A percentile compares a stretch with the other conserved stretches of the same genome.
Evolutionary conservation across 1,140 invertebrate genomes (phyloP).

Genomic region (Scylla paramamosain): DNA sequence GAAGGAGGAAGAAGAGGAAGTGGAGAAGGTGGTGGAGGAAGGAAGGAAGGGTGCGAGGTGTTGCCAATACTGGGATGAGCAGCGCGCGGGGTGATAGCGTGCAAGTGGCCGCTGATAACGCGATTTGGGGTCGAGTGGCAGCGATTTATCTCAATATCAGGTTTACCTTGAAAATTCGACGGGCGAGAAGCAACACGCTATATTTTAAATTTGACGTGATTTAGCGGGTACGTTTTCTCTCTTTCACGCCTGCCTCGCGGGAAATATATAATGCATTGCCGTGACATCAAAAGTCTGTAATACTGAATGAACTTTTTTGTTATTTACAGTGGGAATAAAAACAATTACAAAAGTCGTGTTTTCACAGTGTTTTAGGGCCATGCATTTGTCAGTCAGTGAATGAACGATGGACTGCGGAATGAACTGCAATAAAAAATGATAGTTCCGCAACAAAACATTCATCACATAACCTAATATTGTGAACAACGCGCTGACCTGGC

Average conservation of each 20-base stretch:
- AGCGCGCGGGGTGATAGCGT: no score
- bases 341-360: background rate
- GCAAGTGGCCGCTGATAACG: background rate
- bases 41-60: background rate
- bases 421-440: background rate
- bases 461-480: no score
- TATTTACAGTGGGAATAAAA: background rate
- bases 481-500: no score
- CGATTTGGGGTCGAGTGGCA: no score
- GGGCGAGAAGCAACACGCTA: background rate
- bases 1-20: background rate
- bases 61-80: no score
- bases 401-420: background rate
- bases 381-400: background rate
- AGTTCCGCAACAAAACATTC: background rate
- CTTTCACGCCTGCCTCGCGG: background rate
- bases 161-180: background rate
- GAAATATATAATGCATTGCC: background rate
- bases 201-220: background rate
- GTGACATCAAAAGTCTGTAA: background rate
- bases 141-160: background rate
- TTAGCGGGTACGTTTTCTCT: background rate
- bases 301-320: background rate
- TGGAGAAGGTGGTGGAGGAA: background rate
- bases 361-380: background rate